These are phyloP conservation scores for Sorex maritimensis DNA, from an alignment of 2,797 vertebrate species.

Conservation along the genomic window DNA sequence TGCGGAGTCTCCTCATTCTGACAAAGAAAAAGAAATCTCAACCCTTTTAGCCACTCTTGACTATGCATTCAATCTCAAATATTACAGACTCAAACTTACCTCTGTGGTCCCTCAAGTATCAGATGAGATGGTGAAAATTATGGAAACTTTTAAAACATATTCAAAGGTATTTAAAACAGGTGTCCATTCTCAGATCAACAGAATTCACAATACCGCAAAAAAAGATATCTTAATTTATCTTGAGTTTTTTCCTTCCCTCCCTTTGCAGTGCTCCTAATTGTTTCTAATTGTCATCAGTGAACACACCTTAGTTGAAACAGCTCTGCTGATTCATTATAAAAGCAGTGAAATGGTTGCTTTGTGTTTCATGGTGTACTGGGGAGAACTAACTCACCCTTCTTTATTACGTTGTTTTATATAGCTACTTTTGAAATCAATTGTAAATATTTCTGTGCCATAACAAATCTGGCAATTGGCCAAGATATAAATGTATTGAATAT, in stretches of 20 bases:
- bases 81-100: slow-evolving; percentile 29
- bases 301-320: neutral
- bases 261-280: neutral
- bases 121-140: neutral
- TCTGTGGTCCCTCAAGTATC: neutral
- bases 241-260: neutral
- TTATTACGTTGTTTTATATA: slow-evolving; percentile 15
- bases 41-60: neutral
- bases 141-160: neutral
- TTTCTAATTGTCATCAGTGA: neutral
- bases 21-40: neutral
- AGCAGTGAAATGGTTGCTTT: slow-evolving; percentile 18
- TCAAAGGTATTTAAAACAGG: neutral
- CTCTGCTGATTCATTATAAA: slow-evolving; percentile 51
- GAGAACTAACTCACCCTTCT: slow-evolving; percentile 48
- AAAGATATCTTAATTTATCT: neutral
- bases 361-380: slow-evolving; percentile 14
- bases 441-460: neutral
- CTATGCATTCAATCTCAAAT: neutral
- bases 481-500: slow-evolving; percentile 8
- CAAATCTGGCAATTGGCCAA: slow-evolving; percentile 13
- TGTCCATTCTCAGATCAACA: neutral
- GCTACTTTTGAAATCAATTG: slow-evolving; percentile 42
- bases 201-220: neutral
- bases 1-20: neutral